Percentiles rank a stretch among this genome's conserved stretches.
These are phyloP conservation scores for Apodemia zela DNA, from an alignment of 2,888 invertebrate genomes.

Conservation along the genomic window DNA sequence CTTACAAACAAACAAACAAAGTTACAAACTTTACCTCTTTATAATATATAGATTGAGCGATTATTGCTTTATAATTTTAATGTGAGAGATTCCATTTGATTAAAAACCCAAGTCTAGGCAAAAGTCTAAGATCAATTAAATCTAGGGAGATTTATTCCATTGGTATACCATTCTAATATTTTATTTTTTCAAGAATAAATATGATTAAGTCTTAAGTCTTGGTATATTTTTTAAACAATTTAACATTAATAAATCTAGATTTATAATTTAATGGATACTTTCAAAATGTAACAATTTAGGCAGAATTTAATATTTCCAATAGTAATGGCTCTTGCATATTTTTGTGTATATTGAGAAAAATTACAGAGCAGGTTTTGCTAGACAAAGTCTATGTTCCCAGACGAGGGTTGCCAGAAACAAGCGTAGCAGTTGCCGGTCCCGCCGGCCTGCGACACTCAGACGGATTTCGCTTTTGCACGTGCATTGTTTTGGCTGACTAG, in stretches of 20 bases:
- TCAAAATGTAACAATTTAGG: neutral
- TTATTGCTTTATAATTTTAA: neutral
- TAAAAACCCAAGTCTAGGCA: constrained; percentile 20
- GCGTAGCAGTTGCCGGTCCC: constrained; percentile 58
- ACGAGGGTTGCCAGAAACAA: constrained; percentile 61
- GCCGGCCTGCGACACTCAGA: constrained; percentile 69
- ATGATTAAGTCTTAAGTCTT: too few relatives aligned
- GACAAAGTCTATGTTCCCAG: constrained; percentile 60
- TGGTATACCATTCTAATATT: too few relatives aligned
- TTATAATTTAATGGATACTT: neutral
- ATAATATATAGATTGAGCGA: too few relatives aligned
- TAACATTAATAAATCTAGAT: neutral
- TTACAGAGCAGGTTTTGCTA: constrained; percentile 32
- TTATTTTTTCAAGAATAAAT: too few relatives aligned
- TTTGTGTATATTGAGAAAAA: neutral
- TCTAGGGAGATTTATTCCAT: too few relatives aligned
- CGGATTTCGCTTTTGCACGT: constrained; percentile 67
- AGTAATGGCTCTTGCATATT: neutral
- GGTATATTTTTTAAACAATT: neutral
- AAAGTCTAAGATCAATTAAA: neutral
- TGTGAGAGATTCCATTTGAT: constrained; percentile 33
- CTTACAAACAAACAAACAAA: too few relatives aligned
- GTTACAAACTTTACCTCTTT: too few relatives aligned
- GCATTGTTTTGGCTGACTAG: constrained; percentile 78
- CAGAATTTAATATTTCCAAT: neutral